Percentiles rank a stretch among this genome's conserved stretches.
phyloP scores from a whole-genome alignment of 53 echinoderm and acorn worm genomes.

The Echinometra lucunter region DNA sequence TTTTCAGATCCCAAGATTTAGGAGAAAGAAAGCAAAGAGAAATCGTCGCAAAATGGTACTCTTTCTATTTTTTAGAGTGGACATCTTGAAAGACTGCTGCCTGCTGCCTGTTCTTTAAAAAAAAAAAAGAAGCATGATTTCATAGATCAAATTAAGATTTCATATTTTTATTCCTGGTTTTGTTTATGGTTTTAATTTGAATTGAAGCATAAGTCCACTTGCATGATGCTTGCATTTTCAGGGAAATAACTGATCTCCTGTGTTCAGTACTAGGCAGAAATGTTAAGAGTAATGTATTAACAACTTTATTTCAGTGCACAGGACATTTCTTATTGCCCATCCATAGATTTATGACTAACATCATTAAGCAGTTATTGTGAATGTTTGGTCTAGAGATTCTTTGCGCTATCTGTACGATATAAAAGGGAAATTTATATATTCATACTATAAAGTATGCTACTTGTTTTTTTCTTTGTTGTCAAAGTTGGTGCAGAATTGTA shows the following conservation, averaged over 20 bases:
- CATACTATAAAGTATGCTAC: too few species aligned
- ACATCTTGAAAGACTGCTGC: not conserved
- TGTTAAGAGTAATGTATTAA: not conserved
- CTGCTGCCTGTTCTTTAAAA: not conserved
- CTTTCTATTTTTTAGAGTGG: not conserved
- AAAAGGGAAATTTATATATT: too few species aligned
- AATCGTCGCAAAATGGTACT: slow-evolving; percentile 39
- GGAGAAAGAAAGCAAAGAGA: slow-evolving; percentile 50
- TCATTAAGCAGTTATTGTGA: too few species aligned
- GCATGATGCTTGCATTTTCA: not conserved
- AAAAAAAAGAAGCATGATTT: not conserved
- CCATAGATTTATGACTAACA: not conserved
- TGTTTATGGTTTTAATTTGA: not conserved
- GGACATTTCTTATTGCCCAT: not conserved
- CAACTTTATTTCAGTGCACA: not conserved
- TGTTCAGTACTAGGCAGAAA: not conserved
- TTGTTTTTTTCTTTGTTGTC: too few species aligned
- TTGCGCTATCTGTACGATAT: too few species aligned
- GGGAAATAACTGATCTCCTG: not conserved
- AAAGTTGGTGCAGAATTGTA: too few species aligned
- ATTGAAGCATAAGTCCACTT: not conserved
- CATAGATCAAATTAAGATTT: not conserved
- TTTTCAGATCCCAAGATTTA: slow-evolving; percentile 30
- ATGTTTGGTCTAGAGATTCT: too few species aligned
- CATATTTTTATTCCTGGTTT: not conserved